Conservation (phyloP, 2,888 invertebrate species). For the Pheosia gnoma region DNA sequence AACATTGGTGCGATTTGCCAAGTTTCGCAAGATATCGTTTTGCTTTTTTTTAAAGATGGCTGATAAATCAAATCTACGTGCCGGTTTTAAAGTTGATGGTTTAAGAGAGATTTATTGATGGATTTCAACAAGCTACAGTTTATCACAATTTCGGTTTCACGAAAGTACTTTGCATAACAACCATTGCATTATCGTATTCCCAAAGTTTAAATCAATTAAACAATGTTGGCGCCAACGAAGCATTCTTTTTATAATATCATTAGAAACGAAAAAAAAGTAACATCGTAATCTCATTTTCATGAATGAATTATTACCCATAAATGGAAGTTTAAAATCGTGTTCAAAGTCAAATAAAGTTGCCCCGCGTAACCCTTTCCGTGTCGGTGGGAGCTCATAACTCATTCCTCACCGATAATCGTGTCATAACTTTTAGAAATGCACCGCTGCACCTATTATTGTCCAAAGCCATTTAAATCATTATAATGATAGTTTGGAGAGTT, state of each 20-base stretch:
- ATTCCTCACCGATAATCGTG: constrained; percentile 62
- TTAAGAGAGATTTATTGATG: constrained; percentile 1
- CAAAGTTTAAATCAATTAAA: no score
- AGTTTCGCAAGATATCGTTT: constrained; percentile 1
- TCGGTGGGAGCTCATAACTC: constrained; percentile 53
- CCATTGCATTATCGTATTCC: no score
- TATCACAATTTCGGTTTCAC: no score
- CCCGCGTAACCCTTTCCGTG: constrained; percentile 28
- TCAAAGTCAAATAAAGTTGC: constrained; percentile 37
- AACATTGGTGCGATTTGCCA: constrained; percentile 2
- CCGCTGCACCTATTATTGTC: constrained; percentile 32
- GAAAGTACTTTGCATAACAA: no score
- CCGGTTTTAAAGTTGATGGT: not conserved
- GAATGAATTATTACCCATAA: constrained; percentile 4
- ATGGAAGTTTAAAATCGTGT: constrained; percentile 23
- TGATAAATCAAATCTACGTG: not conserved
- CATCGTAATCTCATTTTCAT: not conserved
- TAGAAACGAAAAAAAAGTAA: no score
- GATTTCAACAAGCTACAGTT: not conserved
- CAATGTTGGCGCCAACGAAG: no score
- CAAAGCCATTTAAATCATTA: constrained; percentile 24
- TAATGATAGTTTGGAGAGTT: not conserved
- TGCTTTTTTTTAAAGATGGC: not conserved
- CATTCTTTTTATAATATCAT: no score
- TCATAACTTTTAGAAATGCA: constrained; percentile 64